phyloP scores from a whole-genome alignment of 64 coral and sea anemone genomes.

The Porites australiensis region DNA sequence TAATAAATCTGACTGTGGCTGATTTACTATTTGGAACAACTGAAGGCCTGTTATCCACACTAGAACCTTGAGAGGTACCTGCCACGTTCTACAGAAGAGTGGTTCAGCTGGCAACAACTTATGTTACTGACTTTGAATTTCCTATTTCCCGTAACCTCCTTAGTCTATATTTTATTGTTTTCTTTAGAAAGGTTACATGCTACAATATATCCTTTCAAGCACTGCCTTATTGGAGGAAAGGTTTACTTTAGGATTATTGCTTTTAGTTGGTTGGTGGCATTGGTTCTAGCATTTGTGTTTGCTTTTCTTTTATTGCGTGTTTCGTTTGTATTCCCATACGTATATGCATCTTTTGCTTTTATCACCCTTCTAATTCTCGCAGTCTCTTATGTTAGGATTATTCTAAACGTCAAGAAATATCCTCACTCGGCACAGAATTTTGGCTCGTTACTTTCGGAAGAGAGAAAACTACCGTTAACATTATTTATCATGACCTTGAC shows the following conservation, averaged over 20 bases:
- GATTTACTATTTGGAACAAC: no score
- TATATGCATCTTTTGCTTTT: not conserved
- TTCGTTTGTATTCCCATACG: not conserved
- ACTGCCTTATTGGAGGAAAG: not conserved
- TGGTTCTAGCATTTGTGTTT: not conserved
- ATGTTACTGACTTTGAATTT: no score
- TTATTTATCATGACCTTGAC: not conserved
- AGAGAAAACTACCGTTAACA: not conserved
- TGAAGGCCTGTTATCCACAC: no score
- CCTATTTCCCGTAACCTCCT: not conserved
- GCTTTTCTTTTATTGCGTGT: no score
- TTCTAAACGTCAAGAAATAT: not conserved
- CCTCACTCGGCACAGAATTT: not conserved
- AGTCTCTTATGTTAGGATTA: not conserved
- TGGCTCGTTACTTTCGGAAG: not conserved
- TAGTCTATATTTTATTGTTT: not conserved
- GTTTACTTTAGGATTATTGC: not conserved
- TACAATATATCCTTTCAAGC: slow-evolving; percentile 7
- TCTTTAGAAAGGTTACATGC: not conserved
- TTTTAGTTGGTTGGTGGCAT: not conserved
- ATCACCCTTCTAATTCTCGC: not conserved
- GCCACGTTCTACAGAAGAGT: no score
- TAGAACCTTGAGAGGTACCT: no score
- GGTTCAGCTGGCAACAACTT: no score
- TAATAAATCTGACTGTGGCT: no score